Percentiles rank a stretch among this genome's conserved stretches.
phyloP scores from a whole-genome alignment of 1,140 invertebrate genomes.

The Doryteuthis pealeii region DNA sequence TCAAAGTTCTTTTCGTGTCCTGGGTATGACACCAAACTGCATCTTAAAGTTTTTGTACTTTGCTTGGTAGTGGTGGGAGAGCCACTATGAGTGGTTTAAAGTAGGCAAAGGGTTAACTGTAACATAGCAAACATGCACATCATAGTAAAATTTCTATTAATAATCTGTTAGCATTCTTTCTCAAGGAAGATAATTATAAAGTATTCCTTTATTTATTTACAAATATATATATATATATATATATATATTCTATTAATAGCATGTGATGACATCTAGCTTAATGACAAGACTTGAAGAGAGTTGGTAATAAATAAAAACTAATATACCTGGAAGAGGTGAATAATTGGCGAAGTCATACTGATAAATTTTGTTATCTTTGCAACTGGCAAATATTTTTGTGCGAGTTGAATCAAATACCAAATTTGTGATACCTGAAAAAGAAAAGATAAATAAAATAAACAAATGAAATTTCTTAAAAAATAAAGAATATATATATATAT shows the following conservation, averaged over 20 bases:
- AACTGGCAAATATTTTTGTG: slow-evolving; percentile 78
- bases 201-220: not conserved
- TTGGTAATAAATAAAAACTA: not conserved
- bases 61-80: too few relatives aligned
- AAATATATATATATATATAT: not conserved
- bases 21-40: too few relatives aligned
- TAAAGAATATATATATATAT: too few relatives aligned
- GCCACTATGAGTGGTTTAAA: too few relatives aligned
- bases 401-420: slow-evolving; percentile 72
- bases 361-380: slow-evolving; percentile 83
- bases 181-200: not conserved
- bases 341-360: slow-evolving; percentile 78
- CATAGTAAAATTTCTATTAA: not conserved
- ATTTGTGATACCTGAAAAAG: slow-evolving; percentile 72
- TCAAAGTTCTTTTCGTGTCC: too few relatives aligned
- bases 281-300: not conserved
- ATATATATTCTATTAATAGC: not conserved
- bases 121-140: not conserved
- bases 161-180: not conserved
- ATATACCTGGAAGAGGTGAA: slow-evolving; percentile 65
- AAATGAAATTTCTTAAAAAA: too few relatives aligned
- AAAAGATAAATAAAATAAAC: not conserved
- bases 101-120: too few relatives aligned
- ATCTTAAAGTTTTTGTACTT: too few relatives aligned
- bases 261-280: not conserved